Evolutionary conservation across 2,888 invertebrate species (phyloP).

Genomic region (Stomorhina lunata): DNA sequence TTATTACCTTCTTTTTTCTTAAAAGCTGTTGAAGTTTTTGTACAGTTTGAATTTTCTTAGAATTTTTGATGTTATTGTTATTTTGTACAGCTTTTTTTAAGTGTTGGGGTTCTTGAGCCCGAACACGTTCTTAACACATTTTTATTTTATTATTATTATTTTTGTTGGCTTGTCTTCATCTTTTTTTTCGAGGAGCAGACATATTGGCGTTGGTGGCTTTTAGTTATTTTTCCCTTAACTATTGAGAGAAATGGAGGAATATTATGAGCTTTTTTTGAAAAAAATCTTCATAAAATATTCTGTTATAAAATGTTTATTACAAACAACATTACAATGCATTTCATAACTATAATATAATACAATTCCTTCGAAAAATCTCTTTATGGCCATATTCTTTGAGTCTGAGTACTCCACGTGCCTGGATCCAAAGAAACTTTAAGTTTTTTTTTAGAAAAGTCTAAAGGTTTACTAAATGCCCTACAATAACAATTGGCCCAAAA

Average conservation of each 20-base stretch:
- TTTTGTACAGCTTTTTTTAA: not conserved
- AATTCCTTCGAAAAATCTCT: not conserved
- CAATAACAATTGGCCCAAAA: too few species aligned
- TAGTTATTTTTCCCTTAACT: not conserved
- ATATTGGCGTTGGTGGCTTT: conserved; percentile 49
- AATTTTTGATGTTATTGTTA: not conserved
- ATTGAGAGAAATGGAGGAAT: not conserved
- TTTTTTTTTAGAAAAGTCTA: too few species aligned
- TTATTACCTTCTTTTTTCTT: not conserved
- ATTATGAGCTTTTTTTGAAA: conserved; percentile 19
- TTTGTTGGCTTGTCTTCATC: not conserved
- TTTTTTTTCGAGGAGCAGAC: conserved; percentile 32
- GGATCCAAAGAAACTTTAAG: conserved; percentile 1
- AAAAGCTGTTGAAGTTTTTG: not conserved
- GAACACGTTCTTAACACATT: conserved; percentile 54
- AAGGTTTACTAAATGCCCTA: too few species aligned
- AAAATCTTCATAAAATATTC: conserved; percentile 51
- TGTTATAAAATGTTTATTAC: conserved; percentile 13
- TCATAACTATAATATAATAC: conserved; percentile 14
- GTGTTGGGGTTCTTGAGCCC: conserved; percentile 31
- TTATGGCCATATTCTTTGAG: not conserved
- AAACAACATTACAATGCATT: conserved; percentile 45
- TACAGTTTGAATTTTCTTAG: not conserved
- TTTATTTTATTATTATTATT: conserved; percentile 51
- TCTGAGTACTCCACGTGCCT: not conserved